phyloP scores from a whole-genome alignment of 92 coral and sea anemone species.

The Heteractis magnifica region DNA sequence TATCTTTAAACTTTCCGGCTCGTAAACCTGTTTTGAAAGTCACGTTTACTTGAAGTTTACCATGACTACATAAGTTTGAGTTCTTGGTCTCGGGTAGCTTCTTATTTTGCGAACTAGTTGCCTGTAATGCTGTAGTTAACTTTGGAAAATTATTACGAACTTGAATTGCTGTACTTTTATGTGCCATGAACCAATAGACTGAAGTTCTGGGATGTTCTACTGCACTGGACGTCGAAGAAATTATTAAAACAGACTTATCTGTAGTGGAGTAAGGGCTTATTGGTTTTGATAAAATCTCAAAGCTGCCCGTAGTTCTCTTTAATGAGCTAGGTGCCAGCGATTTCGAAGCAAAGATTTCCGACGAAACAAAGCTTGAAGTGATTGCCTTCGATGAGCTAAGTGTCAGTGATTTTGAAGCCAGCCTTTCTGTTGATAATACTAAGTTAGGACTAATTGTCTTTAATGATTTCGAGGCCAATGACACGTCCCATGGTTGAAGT shows the following conservation, averaged over 20 bases:
- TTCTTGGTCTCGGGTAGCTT: background rate
- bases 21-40: conserved; percentile 69
- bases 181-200: background rate
- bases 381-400: background rate
- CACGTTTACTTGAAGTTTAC: conserved; percentile 40
- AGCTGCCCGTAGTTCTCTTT: too few relatives aligned
- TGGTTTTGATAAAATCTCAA: background rate
- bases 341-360: background rate
- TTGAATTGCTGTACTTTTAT: background rate
- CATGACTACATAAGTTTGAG: conserved; percentile 43
- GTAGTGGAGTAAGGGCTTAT: background rate
- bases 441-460: background rate
- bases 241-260: background rate
- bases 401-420: background rate
- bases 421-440: background rate
- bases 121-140: background rate
- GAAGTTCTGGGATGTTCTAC: background rate
- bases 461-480: background rate
- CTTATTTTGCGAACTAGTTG: background rate
- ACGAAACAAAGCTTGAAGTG: background rate
- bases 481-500: conserved; percentile 29
- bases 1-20: conserved; percentile 70
- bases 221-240: background rate
- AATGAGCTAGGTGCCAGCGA: background rate
- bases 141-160: too few relatives aligned